Evolutionary conservation across 2,113 vertebrate genomes (phyloP).

Genomic region (Choloepus hoffmanni): DNA sequence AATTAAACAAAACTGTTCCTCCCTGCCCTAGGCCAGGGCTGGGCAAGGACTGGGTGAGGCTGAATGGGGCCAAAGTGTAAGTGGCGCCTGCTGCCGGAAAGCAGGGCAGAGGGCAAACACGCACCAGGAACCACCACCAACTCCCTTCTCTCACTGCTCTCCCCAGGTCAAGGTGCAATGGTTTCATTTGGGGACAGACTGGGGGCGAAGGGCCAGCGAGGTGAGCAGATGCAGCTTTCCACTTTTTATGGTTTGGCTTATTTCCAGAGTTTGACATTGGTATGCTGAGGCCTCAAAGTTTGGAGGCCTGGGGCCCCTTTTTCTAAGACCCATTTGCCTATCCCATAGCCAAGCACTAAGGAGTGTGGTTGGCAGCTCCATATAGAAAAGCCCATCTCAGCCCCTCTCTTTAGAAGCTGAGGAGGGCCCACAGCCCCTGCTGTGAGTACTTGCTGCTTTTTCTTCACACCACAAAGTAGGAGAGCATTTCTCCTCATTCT

Average conservation of each 20-base stretch:
- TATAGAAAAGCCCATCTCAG: not conserved
- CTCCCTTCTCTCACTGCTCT: not conserved
- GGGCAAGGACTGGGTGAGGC: not conserved
- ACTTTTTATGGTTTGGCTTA: constrained; percentile 12
- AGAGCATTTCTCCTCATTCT: not conserved
- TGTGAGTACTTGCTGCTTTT: not conserved
- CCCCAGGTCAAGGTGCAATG: not conserved
- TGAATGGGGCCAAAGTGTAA: not conserved
- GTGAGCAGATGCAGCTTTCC: not conserved
- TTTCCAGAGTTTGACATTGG: not conserved
- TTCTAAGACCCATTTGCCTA: not conserved
- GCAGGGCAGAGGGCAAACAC: not conserved
- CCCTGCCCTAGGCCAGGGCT: not conserved
- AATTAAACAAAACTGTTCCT: constrained; percentile 49
- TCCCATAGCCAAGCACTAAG: not conserved
- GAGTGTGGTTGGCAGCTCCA: not conserved
- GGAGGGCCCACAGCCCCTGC: not conserved
- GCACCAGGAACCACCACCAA: not conserved
- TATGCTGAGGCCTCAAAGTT: not conserved
- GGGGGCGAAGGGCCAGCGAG: not conserved
- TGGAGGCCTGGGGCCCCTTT: not conserved
- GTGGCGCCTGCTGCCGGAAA: not conserved
- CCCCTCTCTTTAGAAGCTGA: not conserved
- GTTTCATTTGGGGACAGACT: not conserved
- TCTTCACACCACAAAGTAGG: not conserved